These are phyloP conservation scores for Oreotragus oreotragus DNA, from an alignment of 2,113 vertebrate genomes.

Conservation along the genomic window DNA sequence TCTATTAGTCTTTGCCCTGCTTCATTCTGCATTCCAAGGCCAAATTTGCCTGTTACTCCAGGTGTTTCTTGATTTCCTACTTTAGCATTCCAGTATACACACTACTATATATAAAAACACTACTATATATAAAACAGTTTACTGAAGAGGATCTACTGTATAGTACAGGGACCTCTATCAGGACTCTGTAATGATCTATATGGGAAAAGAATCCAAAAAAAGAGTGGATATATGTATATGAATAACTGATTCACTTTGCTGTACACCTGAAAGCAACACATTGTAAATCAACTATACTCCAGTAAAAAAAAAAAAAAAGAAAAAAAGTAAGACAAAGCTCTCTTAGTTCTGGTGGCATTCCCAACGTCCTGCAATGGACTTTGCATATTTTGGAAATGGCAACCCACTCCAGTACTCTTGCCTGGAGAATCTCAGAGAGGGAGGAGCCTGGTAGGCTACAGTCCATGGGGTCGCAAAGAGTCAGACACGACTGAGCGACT, in stretches of 20 bases:
- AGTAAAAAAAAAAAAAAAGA: neutral
- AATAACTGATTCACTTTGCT: neutral
- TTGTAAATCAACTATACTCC: neutral
- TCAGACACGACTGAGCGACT: too few relatives aligned
- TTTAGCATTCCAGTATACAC: too few relatives aligned
- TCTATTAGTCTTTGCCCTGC: too few relatives aligned
- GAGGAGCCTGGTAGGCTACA: too few relatives aligned
- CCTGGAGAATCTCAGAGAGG: too few relatives aligned
- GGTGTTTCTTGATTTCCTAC: too few relatives aligned
- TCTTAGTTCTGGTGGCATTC: neutral
- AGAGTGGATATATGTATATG: neutral
- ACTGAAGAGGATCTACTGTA: neutral
- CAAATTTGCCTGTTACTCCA: too few relatives aligned
- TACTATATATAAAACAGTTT: neutral
- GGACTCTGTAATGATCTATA: neutral
- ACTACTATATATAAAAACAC: too few relatives aligned
- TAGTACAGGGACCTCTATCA: neutral
- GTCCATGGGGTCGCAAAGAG: too few relatives aligned
- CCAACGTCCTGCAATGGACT: neutral
- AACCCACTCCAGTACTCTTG: too few relatives aligned
- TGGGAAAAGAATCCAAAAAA: neutral
- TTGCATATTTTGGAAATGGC: neutral
- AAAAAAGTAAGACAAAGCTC: neutral
- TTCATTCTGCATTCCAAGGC: too few relatives aligned
- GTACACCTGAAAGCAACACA: neutral